Percentiles rank a stretch among this genome's conserved stretches.
phyloP scores from a whole-genome alignment of 2,888 invertebrate genomes.

The Augochlorella aurata region DNA sequence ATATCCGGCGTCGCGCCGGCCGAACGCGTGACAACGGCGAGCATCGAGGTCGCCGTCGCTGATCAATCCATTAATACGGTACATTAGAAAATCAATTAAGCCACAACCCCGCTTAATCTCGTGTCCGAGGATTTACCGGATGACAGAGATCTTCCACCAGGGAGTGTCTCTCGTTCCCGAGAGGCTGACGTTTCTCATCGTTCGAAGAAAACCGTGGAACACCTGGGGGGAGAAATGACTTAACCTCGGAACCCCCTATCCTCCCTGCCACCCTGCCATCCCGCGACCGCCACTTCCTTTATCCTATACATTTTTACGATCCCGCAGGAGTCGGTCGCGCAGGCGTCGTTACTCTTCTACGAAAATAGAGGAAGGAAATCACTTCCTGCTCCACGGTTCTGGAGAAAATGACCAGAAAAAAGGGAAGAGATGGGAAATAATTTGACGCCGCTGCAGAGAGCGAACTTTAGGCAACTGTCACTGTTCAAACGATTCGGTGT shows the following conservation, averaged over 20 bases:
- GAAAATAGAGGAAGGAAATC: conserved; percentile 46
- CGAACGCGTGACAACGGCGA: conserved; percentile 52
- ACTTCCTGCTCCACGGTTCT: background rate
- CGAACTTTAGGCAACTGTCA: background rate
- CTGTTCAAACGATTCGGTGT: background rate
- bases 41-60: conserved; percentile 43
- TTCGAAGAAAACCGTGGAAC: conserved; percentile 7
- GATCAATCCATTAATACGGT: conserved; percentile 61
- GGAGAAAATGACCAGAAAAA: conserved; percentile 9
- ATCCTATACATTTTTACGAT: conserved; percentile 63
- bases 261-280: background rate
- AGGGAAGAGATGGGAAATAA: background rate
- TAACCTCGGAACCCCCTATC: background rate
- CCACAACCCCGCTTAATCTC: conserved; percentile 56
- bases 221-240: conserved; percentile 21
- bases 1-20: conserved; percentile 31
- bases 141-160: conserved; percentile 30
- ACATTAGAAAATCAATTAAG: conserved; percentile 67
- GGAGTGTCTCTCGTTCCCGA: conserved; percentile 38
- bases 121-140: conserved; percentile 58
- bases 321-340: conserved; percentile 45
- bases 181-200: conserved; percentile 40
- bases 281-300: conserved; percentile 32
- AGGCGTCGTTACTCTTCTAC: conserved; percentile 39
- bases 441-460: background rate